Percentiles rank a stretch among this genome's conserved stretches.
phyloP scores from a whole-genome alignment of 2,113 vertebrate species.

The Pungitius pungitius region DNA sequence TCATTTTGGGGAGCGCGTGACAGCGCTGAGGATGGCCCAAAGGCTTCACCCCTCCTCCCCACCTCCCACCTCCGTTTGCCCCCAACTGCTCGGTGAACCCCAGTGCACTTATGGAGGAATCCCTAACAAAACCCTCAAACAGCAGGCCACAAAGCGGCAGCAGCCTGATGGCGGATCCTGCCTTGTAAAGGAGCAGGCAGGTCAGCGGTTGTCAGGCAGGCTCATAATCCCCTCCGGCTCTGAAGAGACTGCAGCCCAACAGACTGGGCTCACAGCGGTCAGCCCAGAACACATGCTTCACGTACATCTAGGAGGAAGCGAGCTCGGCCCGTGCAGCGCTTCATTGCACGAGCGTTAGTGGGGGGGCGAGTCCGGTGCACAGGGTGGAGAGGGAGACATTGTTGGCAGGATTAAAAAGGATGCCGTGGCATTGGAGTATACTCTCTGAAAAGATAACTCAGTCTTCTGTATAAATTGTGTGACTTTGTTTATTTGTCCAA shows the following conservation, averaged over 20 bases:
- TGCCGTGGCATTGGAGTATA: not conserved
- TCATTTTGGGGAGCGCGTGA: constrained; percentile 27
- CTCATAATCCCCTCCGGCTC: constrained; percentile 55
- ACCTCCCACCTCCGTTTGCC: constrained; percentile 51
- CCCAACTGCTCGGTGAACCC: constrained; percentile 78
- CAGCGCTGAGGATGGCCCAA: constrained; percentile 45
- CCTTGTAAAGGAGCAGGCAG: constrained; percentile 74
- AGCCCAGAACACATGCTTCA: constrained; percentile 42
- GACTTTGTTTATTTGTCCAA: not conserved
- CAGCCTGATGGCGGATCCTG: constrained; percentile 72
- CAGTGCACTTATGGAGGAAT: constrained; percentile 76
- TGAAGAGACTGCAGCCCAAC: constrained; percentile 42
- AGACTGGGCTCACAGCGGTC: constrained; percentile 52
- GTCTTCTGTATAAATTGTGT: not conserved
- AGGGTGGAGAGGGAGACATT: not conserved
- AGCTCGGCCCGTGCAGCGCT: not conserved
- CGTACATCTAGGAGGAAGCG: not conserved
- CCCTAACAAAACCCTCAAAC: constrained; percentile 77
- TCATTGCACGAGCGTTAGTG: not conserved
- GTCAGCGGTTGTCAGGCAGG: constrained; percentile 62
- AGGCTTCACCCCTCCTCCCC: constrained; percentile 28
- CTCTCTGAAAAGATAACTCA: not conserved
- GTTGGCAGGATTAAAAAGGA: constrained; percentile 25
- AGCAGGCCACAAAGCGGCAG: constrained; percentile 80
- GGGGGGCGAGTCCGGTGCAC: not conserved